These are phyloP conservation scores for Phoenicopterus ruber DNA, from an alignment of 2,113 vertebrate genomes.

Conservation along the genomic window DNA sequence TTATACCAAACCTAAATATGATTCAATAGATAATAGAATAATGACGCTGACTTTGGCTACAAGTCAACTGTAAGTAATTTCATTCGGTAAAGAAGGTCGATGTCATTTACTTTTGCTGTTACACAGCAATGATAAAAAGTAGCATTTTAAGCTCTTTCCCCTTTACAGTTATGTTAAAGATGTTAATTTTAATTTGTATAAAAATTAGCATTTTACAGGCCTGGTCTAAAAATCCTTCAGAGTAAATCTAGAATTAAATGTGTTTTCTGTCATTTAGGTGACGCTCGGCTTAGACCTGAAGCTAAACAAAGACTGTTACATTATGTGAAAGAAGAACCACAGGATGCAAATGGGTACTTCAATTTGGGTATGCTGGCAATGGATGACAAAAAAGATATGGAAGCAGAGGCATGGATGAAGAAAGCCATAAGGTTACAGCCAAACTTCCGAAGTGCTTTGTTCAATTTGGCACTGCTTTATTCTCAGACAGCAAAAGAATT, in stretches of 20 bases:
- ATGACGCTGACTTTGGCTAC: background rate
- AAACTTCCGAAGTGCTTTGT: conserved; percentile 93
- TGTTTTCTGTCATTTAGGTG: conserved; percentile 73
- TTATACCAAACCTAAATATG: background rate
- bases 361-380: conserved; percentile 98
- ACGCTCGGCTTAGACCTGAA: conserved; percentile 89
- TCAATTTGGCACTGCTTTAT: conserved; percentile 94
- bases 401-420: conserved; percentile 94
- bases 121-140: background rate
- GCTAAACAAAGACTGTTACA: conserved; percentile 89
- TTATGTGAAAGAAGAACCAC: conserved; percentile 91
- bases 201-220: background rate
- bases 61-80: background rate
- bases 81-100: background rate
- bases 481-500: conserved; percentile 90
- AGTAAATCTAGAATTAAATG: background rate
- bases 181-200: background rate
- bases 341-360: conserved; percentile 96
- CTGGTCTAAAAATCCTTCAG: background rate
- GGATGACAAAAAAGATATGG: conserved; percentile 89
- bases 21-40: background rate
- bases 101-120: background rate
- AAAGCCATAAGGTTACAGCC: conserved; percentile 88
- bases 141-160: background rate
- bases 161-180: background rate